phyloP scores from a whole-genome alignment of 2,113 vertebrate genomes.

The Dicentrarchus labrax region DNA sequence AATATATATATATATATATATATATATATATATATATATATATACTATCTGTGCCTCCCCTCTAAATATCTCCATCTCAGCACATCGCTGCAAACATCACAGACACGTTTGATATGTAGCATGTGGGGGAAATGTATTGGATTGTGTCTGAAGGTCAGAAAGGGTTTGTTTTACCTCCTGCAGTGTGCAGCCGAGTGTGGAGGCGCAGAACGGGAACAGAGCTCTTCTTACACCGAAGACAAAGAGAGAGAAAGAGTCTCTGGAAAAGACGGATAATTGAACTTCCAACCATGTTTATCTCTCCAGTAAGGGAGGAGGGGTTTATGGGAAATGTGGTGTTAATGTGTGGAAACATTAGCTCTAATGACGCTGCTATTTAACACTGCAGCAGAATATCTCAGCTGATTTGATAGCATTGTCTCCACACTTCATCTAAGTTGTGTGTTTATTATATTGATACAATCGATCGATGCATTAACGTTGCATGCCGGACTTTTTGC shows the following conservation, averaged over 20 bases:
- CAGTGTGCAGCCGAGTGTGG: neutral
- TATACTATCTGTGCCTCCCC: too few species aligned
- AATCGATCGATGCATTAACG: neutral
- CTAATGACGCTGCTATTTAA: neutral
- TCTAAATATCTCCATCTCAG: neutral
- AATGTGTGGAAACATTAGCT: neutral
- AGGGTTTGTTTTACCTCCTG: neutral
- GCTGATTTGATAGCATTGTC: neutral
- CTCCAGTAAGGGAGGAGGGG: neutral
- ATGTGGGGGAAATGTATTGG: neutral
- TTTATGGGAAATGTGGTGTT: neutral
- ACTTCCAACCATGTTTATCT: neutral
- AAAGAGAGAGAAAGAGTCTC: neutral
- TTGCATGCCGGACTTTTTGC: constrained; percentile 1
- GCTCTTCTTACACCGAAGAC: neutral
- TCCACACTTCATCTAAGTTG: neutral
- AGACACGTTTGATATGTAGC: neutral
- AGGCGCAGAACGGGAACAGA: neutral
- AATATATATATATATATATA: too few species aligned
- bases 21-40: too few species aligned
- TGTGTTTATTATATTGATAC: neutral
- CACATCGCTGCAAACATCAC: neutral
- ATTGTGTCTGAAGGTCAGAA: neutral
- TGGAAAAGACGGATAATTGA: neutral
- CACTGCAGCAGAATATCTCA: neutral